Conservation (phyloP, 2,113 vertebrate species). For the Esox niger region DNA sequence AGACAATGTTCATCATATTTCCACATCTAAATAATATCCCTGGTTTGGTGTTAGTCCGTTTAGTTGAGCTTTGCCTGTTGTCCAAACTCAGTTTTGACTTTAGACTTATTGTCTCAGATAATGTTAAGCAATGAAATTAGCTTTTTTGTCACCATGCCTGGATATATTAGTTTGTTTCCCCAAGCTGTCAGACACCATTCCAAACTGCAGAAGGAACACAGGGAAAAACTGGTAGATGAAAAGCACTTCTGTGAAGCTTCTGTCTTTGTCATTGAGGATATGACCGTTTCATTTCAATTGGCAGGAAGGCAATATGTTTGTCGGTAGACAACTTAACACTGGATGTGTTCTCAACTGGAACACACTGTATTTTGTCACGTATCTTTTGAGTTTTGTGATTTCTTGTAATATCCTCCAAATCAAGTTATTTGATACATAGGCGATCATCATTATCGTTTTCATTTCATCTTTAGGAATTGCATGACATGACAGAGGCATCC, state of each 20-base stretch:
- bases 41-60: too few species aligned
- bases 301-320: too few species aligned
- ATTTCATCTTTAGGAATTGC: slow-evolving; percentile 9
- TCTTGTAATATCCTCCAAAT: too few species aligned
- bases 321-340: too few species aligned
- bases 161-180: slow-evolving; percentile 38
- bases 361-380: too few species aligned
- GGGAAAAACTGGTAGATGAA: slow-evolving; percentile 8
- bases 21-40: too few species aligned
- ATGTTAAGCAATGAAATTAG: slow-evolving; percentile 52
- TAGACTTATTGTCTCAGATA: too few species aligned
- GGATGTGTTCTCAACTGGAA: too few species aligned
- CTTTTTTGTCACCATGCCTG: slow-evolving; percentile 18
- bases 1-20: too few species aligned
- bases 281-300: not conserved
- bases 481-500: slow-evolving; percentile 20
- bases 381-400: too few species aligned
- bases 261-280: not conserved
- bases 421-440: not conserved
- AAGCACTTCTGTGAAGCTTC: not conserved
- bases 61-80: too few species aligned
- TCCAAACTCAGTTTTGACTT: too few species aligned
- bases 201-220: slow-evolving; percentile 17
- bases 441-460: slow-evolving; percentile 36
- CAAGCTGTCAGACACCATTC: slow-evolving; percentile 48